Conservation (phyloP, 2,113 vertebrate genomes). For the Petroica traversi region DNA sequence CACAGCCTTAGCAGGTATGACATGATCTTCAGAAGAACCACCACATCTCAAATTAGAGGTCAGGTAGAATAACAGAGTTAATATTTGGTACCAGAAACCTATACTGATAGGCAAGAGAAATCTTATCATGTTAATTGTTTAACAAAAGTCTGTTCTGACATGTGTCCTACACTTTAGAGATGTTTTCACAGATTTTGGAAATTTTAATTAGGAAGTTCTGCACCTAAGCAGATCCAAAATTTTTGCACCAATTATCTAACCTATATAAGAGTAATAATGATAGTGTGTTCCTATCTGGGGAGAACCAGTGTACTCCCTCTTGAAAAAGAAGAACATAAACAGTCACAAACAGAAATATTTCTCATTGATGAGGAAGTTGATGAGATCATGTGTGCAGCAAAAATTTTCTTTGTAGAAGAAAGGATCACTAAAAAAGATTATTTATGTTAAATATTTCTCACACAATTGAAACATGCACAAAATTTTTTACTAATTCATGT, state of each 20-base stretch:
- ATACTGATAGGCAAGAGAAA: not conserved
- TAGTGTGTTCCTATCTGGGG: not conserved
- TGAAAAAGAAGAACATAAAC: not conserved
- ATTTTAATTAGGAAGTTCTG: not conserved
- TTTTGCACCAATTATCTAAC: not conserved
- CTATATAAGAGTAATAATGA: not conserved
- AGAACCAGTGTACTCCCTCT: accelerated
- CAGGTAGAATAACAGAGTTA: not conserved
- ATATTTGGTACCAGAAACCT: not conserved
- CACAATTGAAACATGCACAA: not conserved
- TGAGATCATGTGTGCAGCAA: not conserved
- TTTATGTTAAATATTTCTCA: not conserved
- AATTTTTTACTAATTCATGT: not conserved
- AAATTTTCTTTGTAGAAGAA: not conserved
- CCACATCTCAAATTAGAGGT: not conserved
- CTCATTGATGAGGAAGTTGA: not conserved
- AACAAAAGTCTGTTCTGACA: not conserved
- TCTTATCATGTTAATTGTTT: not conserved
- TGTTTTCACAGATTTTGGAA: not conserved
- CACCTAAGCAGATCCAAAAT: not conserved
- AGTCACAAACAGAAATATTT: not conserved
- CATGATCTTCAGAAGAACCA: not conserved
- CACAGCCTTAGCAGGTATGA: not conserved
- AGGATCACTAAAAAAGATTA: not conserved
- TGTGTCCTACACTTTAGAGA: not conserved